Percentiles rank a stretch among this genome's conserved stretches.
These are phyloP conservation scores for Elanoides forficatus DNA, from an alignment of 2,113 vertebrate species.

Conservation along the genomic window DNA sequence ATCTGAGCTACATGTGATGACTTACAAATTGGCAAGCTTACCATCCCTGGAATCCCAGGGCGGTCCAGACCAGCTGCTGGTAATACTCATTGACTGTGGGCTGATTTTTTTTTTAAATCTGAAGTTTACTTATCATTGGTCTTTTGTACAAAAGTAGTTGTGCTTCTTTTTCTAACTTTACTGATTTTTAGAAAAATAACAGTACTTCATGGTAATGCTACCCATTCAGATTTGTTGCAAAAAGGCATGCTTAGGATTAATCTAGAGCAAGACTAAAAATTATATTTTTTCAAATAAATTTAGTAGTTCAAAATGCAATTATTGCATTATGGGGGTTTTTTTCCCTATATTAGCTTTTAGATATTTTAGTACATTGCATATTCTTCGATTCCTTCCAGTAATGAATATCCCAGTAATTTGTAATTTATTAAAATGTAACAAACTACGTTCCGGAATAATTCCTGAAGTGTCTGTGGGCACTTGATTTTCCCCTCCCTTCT, in stretches of 20 bases:
- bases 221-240: not conserved
- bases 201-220: not conserved
- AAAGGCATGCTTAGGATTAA: not conserved
- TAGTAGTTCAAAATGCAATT: not conserved
- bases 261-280: conserved; percentile 12
- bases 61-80: not conserved
- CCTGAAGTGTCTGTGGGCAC: not conserved
- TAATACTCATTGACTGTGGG: not conserved
- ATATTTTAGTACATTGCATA: not conserved
- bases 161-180: not conserved
- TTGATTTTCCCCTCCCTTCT: not conserved
- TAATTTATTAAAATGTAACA: not conserved
- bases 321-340: not conserved
- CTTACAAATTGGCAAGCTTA: not conserved
- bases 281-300: not conserved
- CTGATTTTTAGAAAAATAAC: not conserved
- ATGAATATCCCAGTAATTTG: not conserved
- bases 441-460: not conserved
- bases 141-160: not conserved
- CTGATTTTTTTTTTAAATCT: not conserved
- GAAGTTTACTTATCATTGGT: not conserved
- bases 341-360: not conserved
- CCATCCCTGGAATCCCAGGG: not conserved
- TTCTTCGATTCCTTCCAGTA: not conserved
- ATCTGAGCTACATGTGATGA: not conserved